These are phyloP conservation scores for Parauchenoglanis ngamensis DNA, from an alignment of 2,797 vertebrate species.

Conservation along the genomic window DNA sequence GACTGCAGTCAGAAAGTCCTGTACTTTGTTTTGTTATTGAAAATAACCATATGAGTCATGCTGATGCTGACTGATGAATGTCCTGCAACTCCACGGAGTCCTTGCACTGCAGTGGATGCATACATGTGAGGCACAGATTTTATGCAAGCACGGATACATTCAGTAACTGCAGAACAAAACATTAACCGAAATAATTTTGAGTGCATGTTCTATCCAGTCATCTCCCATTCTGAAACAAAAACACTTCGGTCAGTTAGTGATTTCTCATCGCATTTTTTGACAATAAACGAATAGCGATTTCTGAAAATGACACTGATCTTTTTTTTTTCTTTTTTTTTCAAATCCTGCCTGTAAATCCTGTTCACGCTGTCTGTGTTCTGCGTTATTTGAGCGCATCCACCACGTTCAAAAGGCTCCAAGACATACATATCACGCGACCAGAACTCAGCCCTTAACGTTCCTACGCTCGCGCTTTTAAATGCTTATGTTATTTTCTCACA, in stretches of 20 bases:
- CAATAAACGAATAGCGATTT: neutral
- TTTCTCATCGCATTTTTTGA: neutral
- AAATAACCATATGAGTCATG: neutral
- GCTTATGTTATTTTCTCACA: neutral
- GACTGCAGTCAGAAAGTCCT: too few relatives aligned
- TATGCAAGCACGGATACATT: neutral
- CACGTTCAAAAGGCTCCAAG: neutral
- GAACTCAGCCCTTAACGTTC: neutral
- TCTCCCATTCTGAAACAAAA: neutral
- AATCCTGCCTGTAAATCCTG: too few relatives aligned
- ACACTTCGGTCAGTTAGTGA: neutral
- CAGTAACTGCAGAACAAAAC: neutral
- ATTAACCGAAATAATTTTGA: neutral
- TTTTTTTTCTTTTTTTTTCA: neutral
- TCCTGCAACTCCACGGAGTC: neutral
- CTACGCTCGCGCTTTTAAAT: neutral
- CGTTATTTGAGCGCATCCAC: slow-evolving; percentile 25
- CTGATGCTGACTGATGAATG: neutral
- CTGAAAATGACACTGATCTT: neutral
- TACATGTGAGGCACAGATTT: neutral
- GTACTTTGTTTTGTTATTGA: neutral
- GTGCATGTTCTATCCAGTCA: neutral
- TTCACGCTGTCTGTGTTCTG: neutral
- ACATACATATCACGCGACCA: neutral
- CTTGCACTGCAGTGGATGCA: neutral